phyloP scores from a whole-genome alignment of 2,888 invertebrate species.

The Eurois occulta region DNA sequence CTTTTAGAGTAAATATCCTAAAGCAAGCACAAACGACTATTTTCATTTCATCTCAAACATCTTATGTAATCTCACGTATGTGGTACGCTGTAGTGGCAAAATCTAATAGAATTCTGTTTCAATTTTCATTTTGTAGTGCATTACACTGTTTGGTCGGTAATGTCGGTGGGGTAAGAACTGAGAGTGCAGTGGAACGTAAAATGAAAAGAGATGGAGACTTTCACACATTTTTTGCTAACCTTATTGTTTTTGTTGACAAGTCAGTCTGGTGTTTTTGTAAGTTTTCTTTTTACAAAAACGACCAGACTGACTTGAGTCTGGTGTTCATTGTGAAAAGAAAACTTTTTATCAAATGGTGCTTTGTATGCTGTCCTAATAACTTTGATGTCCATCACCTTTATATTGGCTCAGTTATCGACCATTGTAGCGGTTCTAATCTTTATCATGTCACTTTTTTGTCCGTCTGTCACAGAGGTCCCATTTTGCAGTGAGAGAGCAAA shows the following conservation, averaged over 20 bases:
- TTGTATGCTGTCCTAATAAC: not conserved
- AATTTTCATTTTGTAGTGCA: constrained; percentile 46
- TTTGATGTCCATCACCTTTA: not conserved
- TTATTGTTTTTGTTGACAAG: constrained; percentile 13
- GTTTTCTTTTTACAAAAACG: no score
- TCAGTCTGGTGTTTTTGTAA: not conserved
- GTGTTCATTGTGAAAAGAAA: not conserved
- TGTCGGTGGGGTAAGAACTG: constrained; percentile 15
- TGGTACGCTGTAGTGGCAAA: constrained; percentile 5
- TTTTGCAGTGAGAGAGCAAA: not conserved
- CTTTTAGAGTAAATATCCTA: not conserved
- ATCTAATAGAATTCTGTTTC: constrained; percentile 33
- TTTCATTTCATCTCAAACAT: constrained; percentile 8
- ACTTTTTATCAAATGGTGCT: no score
- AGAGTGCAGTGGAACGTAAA: constrained; percentile 45
- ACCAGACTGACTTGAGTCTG: no score
- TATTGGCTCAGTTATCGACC: not conserved
- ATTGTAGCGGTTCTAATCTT: not conserved
- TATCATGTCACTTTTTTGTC: not conserved
- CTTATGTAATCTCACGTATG: not conserved
- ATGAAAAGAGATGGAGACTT: constrained; percentile 36
- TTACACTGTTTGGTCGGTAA: constrained; percentile 30
- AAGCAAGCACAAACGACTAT: constrained; percentile 1
- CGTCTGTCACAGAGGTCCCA: not conserved
- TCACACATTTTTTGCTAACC: constrained; percentile 9